A percentile compares a stretch with the other conserved stretches of the same genome.
These are phyloP conservation scores for Otis tarda DNA, from an alignment of 2,113 vertebrate species.

Conservation along the genomic window DNA sequence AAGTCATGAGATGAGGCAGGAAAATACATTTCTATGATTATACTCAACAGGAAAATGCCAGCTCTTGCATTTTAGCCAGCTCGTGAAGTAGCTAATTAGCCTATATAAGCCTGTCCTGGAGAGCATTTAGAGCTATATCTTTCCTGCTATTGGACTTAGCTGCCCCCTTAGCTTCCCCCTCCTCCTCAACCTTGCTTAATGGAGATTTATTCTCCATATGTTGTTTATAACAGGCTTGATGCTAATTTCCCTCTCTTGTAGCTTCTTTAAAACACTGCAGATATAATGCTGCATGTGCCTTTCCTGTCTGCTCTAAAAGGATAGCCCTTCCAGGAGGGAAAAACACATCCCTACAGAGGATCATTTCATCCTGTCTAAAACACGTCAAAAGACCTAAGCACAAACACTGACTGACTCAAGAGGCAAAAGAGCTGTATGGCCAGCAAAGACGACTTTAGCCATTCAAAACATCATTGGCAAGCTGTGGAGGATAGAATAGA, in stretches of 20 bases:
- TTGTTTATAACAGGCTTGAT: conserved; percentile 9
- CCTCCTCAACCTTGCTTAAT: neutral
- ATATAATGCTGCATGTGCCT: neutral
- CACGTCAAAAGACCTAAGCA: neutral
- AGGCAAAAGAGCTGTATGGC: neutral
- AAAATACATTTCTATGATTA: neutral
- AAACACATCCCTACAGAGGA: neutral
- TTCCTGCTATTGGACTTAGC: neutral
- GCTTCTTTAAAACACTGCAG: neutral
- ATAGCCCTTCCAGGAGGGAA: neutral
- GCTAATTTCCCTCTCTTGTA: conserved; percentile 16
- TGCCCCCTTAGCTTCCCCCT: neutral
- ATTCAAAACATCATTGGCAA: neutral
- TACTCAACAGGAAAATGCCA: neutral
- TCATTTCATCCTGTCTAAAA: neutral
- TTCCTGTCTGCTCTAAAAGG: neutral
- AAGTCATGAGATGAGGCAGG: neutral
- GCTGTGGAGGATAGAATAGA: neutral
- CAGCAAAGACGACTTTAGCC: neutral
- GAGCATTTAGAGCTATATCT: neutral
- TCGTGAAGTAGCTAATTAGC: neutral
- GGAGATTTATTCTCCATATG: conserved; percentile 52
- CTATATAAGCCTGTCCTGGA: neutral
- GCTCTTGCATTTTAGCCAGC: neutral
- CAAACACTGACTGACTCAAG: neutral